Evolutionary conservation across 2,113 vertebrate genomes (phyloP).

Genomic region (Rousettus leschenaultii): DNA sequence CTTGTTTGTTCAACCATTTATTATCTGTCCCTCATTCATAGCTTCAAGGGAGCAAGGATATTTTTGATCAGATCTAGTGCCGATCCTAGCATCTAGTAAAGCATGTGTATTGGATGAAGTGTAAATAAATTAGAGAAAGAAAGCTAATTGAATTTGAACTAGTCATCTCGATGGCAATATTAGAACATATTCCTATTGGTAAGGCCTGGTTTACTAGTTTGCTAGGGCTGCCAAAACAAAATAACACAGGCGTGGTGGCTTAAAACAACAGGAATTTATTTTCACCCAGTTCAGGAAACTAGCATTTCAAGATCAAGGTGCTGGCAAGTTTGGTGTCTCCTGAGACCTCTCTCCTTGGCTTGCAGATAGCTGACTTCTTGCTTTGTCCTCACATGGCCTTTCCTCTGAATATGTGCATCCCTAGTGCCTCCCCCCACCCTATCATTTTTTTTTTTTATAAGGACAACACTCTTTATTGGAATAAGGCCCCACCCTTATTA

Average conservation of each 20-base stretch:
- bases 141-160: neutral
- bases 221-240: neutral
- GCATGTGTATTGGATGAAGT: neutral
- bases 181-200: neutral
- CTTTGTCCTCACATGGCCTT: neutral
- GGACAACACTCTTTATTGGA: neutral
- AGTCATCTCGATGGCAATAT: neutral
- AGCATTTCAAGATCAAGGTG: neutral
- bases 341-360: neutral
- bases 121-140: neutral
- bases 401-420: neutral
- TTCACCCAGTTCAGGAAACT: neutral
- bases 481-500: neutral
- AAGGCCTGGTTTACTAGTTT: neutral
- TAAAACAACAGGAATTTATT: neutral
- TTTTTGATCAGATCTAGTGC: neutral
- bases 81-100: neutral
- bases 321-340: neutral
- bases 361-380: neutral
- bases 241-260: neutral
- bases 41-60: neutral
- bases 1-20: neutral
- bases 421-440: neutral
- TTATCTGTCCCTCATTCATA: neutral
- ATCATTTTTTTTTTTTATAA: neutral